Base-by-base conservation (phyloP, 2,113 vertebrate genomes). In the Crotophaga sulcirostris region DNA sequence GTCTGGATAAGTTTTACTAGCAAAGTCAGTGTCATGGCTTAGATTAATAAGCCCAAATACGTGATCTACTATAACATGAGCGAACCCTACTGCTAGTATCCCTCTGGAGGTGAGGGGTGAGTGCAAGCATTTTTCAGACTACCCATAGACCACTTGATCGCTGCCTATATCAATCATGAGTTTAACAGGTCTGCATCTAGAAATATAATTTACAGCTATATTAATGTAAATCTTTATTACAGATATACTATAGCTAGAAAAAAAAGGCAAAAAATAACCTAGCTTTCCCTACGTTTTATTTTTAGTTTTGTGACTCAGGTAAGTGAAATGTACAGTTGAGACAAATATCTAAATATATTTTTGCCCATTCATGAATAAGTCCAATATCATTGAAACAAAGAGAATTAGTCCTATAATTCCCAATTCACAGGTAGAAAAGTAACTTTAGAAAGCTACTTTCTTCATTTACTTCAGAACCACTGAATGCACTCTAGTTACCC, bases 281-380 rank as follows among this genome's bases (percentile, higher is more conserved):
- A n/a, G 28, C 8, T 79, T 93, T 58, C 15, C 38, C 26, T 67
- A 17, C 54, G 28, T 80, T 85, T 94, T 93, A 69, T 90, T 93
- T 92, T 93, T 59, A 93, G 8, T 80, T 78, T 90, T 70, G 55
- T 77, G 86, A 93, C 64, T 90, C 44, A 88, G 76, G 92, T 90
- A 33, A 80, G 51, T 40, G 40, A 94, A 94, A 87, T 45, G 44
- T 1, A 6, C 31, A 80, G 45, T 54, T 64, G 55, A 93, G 38
- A 77, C 4, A 66, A 91, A 91, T 62, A 68, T 23, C 87, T 93
- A 77, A 89, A 85, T 82, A 73, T 58, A 87, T 44, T 95, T 94
- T 87, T 91, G 49, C 36, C 77, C 54, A 66, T 76, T 72, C 49
- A 62, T 72, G 59, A 96, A 82, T 59, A 73, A 44, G 84, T 54